A percentile compares a stretch with the other conserved stretches of the same genome.
These are phyloP conservation scores for Donacobius atricapilla DNA, from an alignment of 2,113 vertebrate species.

Conservation along the genomic window DNA sequence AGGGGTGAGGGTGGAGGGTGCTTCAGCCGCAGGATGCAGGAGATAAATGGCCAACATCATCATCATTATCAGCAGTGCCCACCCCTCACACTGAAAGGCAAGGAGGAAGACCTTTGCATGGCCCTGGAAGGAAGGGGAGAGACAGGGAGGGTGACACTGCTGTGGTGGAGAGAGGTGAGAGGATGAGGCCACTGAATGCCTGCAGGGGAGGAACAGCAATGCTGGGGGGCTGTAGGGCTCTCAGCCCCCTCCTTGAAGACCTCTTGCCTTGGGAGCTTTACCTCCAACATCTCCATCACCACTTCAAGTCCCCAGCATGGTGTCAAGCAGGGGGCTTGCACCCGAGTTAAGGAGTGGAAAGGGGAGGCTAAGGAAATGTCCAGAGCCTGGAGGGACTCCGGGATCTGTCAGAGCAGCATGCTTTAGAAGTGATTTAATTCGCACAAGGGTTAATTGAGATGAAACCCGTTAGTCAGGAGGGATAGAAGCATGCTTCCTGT, in stretches of 20 bases:
- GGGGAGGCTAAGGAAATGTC: background rate
- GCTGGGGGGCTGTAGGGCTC: background rate
- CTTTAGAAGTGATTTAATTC: constrained; percentile 1
- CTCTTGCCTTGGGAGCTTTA: background rate
- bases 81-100: fast-evolving
- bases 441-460: background rate
- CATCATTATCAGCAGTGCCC: background rate
- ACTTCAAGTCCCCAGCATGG: background rate
- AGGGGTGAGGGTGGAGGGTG: background rate
- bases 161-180: background rate
- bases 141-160: background rate
- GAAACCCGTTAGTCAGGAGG: background rate
- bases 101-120: background rate
- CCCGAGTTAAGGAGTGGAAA: background rate
- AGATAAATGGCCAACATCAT: background rate
- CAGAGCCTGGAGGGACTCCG: background rate
- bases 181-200: background rate
- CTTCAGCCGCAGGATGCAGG: background rate
- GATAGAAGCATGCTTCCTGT: background rate
- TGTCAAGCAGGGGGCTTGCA: background rate
- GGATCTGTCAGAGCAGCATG: background rate
- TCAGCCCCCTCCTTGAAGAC: background rate
- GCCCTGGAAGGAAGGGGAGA: constrained; percentile 32
- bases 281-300: background rate
- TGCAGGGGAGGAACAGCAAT: background rate